phyloP scores from a whole-genome alignment of 2,797 vertebrate genomes.

The Acanthurus lineatus region DNA sequence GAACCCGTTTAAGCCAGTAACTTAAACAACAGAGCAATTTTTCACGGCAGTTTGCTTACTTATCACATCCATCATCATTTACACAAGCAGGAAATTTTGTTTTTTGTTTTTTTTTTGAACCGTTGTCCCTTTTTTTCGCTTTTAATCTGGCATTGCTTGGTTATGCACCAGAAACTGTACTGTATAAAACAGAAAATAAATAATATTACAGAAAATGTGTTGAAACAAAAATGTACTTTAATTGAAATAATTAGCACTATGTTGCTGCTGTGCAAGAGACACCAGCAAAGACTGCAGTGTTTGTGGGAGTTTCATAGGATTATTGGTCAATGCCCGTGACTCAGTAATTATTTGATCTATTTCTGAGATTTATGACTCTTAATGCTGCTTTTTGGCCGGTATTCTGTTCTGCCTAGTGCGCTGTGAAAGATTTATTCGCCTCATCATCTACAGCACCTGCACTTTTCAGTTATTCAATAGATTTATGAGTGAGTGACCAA shows the following conservation, averaged over 20 bases:
- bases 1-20: slow-evolving; percentile 63
- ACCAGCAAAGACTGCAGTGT: neutral
- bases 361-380: neutral
- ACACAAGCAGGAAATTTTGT: slow-evolving; percentile 25
- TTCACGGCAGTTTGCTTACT: slow-evolving; percentile 66
- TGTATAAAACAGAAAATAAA: neutral
- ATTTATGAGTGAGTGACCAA: accelerated
- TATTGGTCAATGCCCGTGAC: slow-evolving; percentile 25
- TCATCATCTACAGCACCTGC: neutral
- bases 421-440: slow-evolving; percentile 4
- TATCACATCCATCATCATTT: slow-evolving; percentile 66
- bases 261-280: neutral
- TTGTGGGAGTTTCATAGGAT: neutral
- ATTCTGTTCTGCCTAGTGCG: neutral
- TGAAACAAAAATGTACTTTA: neutral
- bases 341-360: slow-evolving; percentile 7
- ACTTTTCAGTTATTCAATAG: neutral
- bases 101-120: slow-evolving; percentile 12
- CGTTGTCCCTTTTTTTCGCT: slow-evolving; percentile 16
- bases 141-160: slow-evolving; percentile 24
- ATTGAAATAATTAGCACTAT: slow-evolving; percentile 13
- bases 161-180: slow-evolving; percentile 1
- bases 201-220: neutral
- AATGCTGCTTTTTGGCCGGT: neutral
- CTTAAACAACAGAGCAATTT: slow-evolving; percentile 57